phyloP scores from a whole-genome alignment of 2,888 invertebrate genomes.

The Pelosia muscerda region DNA sequence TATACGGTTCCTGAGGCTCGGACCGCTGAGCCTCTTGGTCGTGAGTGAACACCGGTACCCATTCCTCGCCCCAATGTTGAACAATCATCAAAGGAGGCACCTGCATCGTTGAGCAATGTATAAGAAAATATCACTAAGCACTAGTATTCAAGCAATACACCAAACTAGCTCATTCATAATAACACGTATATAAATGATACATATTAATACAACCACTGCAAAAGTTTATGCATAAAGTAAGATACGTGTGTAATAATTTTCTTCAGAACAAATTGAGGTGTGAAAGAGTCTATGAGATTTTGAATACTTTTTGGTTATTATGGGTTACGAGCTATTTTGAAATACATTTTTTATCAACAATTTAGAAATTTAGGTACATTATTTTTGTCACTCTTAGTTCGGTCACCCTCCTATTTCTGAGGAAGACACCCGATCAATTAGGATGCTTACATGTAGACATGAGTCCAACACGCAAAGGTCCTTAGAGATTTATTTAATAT shows the following conservation, averaged over 20 bases:
- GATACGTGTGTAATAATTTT: not conserved
- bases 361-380: not conserved
- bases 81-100: conserved; percentile 80
- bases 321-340: not conserved
- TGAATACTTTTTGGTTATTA: not conserved
- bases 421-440: not conserved
- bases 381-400: not conserved
- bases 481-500: not conserved
- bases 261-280: not conserved
- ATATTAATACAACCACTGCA: not conserved
- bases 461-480: not conserved
- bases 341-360: too few species aligned
- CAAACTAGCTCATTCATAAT: conserved; percentile 2
- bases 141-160: conserved; percentile 8
- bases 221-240: not conserved
- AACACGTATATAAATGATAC: not conserved
- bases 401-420: not conserved
- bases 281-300: not conserved
- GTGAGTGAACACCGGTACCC: conserved; percentile 95
- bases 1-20: conserved; percentile 88
- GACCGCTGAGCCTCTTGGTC: conserved; percentile 91
- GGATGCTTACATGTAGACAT: not conserved
- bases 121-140: conserved; percentile 11
- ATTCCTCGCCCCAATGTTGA: conserved; percentile 81
- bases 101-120: conserved; percentile 35